These are phyloP conservation scores for Oplegnathus fasciatus DNA, from an alignment of 2,113 vertebrate genomes.

Conservation along the genomic window DNA sequence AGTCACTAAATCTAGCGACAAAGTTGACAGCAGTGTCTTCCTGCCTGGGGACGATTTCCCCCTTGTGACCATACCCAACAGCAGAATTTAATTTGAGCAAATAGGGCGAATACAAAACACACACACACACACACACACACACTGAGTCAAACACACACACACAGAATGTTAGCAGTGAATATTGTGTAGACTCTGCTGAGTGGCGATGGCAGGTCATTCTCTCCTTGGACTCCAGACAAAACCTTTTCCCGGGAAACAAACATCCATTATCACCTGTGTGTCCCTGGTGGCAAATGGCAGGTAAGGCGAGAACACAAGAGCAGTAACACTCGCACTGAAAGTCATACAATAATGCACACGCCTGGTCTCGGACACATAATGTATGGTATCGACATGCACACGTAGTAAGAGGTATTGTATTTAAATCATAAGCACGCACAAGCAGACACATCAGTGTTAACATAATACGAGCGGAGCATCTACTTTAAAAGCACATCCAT, in stretches of 20 bases:
- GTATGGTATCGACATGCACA: background rate
- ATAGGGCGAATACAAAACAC: background rate
- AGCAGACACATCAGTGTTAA: background rate
- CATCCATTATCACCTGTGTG: slow-evolving; percentile 54
- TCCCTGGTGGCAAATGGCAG: slow-evolving; percentile 39
- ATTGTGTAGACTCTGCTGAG: slow-evolving; percentile 32
- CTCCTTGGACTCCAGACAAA: slow-evolving; percentile 46
- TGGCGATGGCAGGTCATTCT: slow-evolving; percentile 50
- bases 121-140: slow-evolving; percentile 8
- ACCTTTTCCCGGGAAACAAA: slow-evolving; percentile 41
- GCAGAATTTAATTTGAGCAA: slow-evolving; percentile 35
- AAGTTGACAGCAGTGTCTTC: slow-evolving; percentile 16
- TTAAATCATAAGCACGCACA: background rate
- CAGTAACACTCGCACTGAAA: slow-evolving; percentile 17
- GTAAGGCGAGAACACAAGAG: slow-evolving; percentile 9
- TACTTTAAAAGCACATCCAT: background rate
- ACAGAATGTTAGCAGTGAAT: slow-evolving; percentile 13
- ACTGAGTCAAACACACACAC: no score
- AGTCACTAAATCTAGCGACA: slow-evolving; percentile 32
- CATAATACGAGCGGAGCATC: background rate
- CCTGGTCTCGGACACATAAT: background rate
- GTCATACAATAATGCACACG: background rate
- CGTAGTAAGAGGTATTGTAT: background rate
- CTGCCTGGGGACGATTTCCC: background rate
- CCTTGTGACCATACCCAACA: background rate